Conservation (phyloP, 2,797 vertebrate genomes). For the Lophotriccus pileatus region DNA sequence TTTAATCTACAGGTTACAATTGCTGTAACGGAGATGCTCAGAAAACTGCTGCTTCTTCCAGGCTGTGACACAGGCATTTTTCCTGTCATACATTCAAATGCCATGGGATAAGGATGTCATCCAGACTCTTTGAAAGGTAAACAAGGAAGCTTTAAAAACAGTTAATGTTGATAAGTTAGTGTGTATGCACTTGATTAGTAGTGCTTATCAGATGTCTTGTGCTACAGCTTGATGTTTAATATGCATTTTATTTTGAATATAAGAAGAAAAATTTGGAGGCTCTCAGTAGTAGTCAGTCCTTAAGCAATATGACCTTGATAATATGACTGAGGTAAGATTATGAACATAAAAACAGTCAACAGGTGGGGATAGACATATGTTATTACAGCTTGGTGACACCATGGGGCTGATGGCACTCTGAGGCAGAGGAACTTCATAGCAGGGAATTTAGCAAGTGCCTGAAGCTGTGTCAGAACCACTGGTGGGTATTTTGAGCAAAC, state of each 20-base stretch:
- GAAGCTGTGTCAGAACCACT: background rate
- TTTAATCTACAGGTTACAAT: background rate
- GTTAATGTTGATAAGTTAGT: background rate
- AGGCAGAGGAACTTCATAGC: background rate
- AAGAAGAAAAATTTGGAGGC: background rate
- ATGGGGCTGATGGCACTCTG: fast-evolving
- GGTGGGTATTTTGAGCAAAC: background rate
- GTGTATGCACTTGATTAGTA: background rate
- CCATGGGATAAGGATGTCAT: background rate
- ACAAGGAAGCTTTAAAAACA: background rate
- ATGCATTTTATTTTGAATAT: background rate
- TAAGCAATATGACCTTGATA: background rate
- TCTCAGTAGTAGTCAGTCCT: background rate
- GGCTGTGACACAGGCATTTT: background rate
- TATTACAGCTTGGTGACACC: background rate
- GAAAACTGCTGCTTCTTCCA: background rate
- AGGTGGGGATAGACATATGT: background rate
- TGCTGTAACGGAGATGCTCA: background rate
- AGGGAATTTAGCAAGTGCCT: background rate
- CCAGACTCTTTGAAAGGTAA: background rate
- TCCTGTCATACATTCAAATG: background rate
- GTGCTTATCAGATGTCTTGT: background rate
- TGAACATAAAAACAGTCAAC: background rate
- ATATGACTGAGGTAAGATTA: background rate
- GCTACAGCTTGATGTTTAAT: background rate